These are phyloP conservation scores for Dicrostonyx torquatus DNA, from an alignment of 2,797 vertebrate genomes.

Conservation along the genomic window DNA sequence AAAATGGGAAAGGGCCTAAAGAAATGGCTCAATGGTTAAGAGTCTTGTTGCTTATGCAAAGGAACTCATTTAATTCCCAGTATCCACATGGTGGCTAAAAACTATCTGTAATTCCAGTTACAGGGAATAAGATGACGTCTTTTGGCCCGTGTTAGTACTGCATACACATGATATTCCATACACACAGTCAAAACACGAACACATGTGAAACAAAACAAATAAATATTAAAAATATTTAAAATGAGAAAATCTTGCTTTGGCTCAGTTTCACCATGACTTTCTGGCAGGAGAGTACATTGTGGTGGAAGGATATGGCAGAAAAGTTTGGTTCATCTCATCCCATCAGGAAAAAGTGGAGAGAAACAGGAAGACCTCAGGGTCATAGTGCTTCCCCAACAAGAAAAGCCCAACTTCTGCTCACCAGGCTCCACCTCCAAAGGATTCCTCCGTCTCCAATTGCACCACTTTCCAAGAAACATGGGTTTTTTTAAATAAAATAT, in stretches of 20 bases:
- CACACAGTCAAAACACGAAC: background rate
- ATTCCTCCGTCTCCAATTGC: background rate
- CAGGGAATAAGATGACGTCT: background rate
- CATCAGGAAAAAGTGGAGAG: background rate
- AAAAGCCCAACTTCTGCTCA: background rate
- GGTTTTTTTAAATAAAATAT: background rate
- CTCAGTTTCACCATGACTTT: background rate
- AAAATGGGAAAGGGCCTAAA: background rate
- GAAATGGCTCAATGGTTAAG: background rate
- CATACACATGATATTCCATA: too few relatives aligned
- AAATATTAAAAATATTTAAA: background rate
- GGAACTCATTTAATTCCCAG: background rate
- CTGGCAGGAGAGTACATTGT: background rate
- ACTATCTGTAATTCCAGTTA: too few relatives aligned
- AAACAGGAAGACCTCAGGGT: background rate
- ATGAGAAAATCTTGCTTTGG: background rate
- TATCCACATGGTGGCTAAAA: background rate
- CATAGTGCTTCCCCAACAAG: too few relatives aligned
- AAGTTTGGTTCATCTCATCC: background rate
- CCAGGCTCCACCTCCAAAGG: background rate
- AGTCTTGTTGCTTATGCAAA: background rate
- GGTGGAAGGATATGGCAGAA: too few relatives aligned
- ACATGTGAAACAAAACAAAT: background rate
- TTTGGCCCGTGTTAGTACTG: background rate
- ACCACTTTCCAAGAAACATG: background rate